These are phyloP conservation scores for Eurystomus gularis DNA, from an alignment of 2,113 vertebrate species.

Conservation along the genomic window DNA sequence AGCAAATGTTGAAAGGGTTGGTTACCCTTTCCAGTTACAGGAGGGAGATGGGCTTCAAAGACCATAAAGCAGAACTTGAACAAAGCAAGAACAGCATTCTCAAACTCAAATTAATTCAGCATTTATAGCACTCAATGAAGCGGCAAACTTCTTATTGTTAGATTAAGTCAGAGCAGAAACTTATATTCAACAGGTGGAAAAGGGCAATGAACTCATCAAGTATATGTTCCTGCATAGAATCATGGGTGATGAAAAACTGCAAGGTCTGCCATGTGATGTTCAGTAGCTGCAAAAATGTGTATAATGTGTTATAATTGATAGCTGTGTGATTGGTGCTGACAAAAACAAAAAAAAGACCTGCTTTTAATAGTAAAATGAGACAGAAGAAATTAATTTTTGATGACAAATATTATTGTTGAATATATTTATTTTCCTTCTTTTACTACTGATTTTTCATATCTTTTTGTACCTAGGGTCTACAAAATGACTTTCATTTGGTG, in stretches of 20 bases:
- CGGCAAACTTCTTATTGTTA: not conserved
- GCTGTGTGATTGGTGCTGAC: not conserved
- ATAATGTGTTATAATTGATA: not conserved
- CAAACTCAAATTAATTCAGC: conserved; percentile 10
- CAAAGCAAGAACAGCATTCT: conserved; percentile 20
- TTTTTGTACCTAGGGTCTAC: not conserved
- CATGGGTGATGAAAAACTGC: not conserved
- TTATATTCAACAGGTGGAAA: not conserved
- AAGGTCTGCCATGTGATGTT: not conserved
- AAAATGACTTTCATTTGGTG: not conserved
- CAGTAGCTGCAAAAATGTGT: not conserved
- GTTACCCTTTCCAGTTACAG: not conserved
- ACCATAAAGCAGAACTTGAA: conserved; percentile 2
- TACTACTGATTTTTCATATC: not conserved
- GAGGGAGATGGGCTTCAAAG: conserved; percentile 12
- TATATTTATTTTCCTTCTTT: not conserved
- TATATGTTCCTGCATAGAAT: not conserved
- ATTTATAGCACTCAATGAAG: not conserved
- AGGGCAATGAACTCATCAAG: not conserved
- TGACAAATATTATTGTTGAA: not conserved
- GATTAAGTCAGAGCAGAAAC: not conserved
- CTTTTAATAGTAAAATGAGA: not conserved
- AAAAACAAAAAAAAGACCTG: not conserved
- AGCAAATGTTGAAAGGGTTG: not conserved
- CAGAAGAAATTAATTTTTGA: not conserved